Evolutionary conservation across 1,140 invertebrate genomes (phyloP).

Genomic region (Sitodiplosis mosellana): DNA sequence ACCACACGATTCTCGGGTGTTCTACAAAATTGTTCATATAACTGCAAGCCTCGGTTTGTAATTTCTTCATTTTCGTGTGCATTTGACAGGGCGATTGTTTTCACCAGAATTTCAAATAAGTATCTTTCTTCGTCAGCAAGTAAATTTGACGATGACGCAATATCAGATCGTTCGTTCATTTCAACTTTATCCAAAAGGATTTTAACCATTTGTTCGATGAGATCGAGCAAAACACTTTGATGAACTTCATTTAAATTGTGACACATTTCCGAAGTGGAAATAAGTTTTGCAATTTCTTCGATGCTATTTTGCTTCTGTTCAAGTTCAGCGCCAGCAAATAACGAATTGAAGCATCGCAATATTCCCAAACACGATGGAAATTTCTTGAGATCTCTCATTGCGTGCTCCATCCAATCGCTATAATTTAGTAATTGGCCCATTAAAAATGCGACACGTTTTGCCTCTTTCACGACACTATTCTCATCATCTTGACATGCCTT

Average conservation of each 20-base stretch:
- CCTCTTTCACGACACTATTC: slow-evolving; percentile 9
- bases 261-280: slow-evolving; percentile 20
- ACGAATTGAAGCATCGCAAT: slow-evolving; percentile 27
- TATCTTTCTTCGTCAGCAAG: slow-evolving; percentile 6
- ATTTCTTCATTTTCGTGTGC: slow-evolving; percentile 8
- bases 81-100: slow-evolving; percentile 12
- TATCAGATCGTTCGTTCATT: too few species aligned
- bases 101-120: slow-evolving; percentile 16
- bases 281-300: slow-evolving; percentile 16
- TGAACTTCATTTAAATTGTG: slow-evolving; percentile 14
- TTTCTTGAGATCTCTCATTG: slow-evolving; percentile 15
- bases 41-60: neutral
- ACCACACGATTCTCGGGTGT: neutral
- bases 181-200: neutral
- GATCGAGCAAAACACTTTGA: slow-evolving; percentile 16
- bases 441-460: slow-evolving; percentile 16
- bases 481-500: slow-evolving; percentile 24
- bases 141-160: slow-evolving; percentile 10
- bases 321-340: slow-evolving; percentile 38
- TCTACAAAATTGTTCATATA: neutral
- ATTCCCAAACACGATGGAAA: slow-evolving; percentile 14
- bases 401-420: slow-evolving; percentile 17
- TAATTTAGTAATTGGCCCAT: slow-evolving; percentile 17
- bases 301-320: slow-evolving; percentile 30
- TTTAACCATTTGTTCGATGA: slow-evolving; percentile 7